Evolutionary conservation across 37 sponge, comb jelly and placozoan species (phyloP), one percentile per base, ranked within the genome.

Genomic region (Eunapius fragilis): DNA sequence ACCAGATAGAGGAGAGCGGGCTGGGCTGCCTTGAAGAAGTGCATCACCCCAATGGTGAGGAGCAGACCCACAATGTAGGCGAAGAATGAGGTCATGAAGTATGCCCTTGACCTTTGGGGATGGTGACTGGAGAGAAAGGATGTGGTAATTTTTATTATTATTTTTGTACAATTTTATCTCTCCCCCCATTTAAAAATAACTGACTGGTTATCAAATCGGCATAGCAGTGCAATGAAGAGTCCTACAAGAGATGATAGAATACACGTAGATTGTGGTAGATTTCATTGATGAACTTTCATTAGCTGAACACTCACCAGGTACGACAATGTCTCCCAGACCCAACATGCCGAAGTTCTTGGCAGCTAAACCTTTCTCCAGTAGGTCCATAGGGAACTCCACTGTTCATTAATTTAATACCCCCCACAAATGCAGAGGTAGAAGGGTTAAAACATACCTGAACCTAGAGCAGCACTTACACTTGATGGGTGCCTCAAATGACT

Each of bases 1-100:
- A 99, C 99, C 19, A 99, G 91, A 76, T 99, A 99, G 80, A 99
- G 93, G 33, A 99, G 92, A 0, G 99, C 99, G 31, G 99, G 99
- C 83, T 97, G 98, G 25, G 99, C 99, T 14, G 97, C 94, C 50
- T 92, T 91, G 90, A 97, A 99, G 68, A 88, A 25, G 37, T 93
- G 94, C 91, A 99, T 88, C 22, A 95, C 86, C 1, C 72, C 85
- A 25, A 99, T 87, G 34, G 99, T 99, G 71, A 79, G 79, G 19
- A 84, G 88, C 71, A 99, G 92, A 0, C 99, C 99, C 17, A 96
- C 26, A 48, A 99, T 91, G 88, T 99, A 99, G 76, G 99, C 91
- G 25, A 95, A 32, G 67, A 96, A 93, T 2, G 95, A 82, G 25
- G 86, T 72, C 47, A 85, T 83, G 88, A 99, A 99, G 86, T 99